These are phyloP conservation scores for Rhadinocentrus ornatus DNA, from an alignment of 2,797 vertebrate species.

Conservation along the genomic window DNA sequence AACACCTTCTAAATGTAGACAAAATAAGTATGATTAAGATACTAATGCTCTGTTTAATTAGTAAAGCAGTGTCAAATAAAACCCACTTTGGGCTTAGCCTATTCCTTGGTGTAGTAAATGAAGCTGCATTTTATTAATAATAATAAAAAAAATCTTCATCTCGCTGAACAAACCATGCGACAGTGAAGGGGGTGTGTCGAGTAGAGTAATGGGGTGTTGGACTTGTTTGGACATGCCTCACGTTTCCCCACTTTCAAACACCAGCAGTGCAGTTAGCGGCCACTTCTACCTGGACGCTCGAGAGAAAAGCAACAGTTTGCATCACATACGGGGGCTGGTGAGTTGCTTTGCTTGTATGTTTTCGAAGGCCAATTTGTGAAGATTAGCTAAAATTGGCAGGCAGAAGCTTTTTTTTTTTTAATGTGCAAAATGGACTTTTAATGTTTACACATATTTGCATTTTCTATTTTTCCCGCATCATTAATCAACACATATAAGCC, in stretches of 20 bases:
- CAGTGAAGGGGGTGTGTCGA: background rate
- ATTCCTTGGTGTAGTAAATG: too few relatives aligned
- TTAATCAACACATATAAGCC: background rate
- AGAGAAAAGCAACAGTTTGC: background rate
- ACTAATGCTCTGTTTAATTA: background rate
- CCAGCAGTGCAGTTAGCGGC: background rate
- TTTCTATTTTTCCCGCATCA: background rate
- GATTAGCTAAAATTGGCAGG: background rate
- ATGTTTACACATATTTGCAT: background rate
- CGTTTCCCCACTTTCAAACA: background rate
- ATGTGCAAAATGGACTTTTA: too few relatives aligned
- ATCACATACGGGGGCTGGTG: constrained; percentile 5
- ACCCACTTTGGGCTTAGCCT: too few relatives aligned
- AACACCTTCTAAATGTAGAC: background rate
- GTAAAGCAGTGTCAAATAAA: background rate
- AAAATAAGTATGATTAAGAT: background rate
- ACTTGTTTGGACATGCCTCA: constrained; percentile 22
- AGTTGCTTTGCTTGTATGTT: constrained; percentile 14
- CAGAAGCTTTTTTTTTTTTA: background rate
- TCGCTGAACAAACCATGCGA: background rate
- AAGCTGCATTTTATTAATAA: too few relatives aligned
- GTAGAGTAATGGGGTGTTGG: background rate
- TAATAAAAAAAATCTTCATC: background rate
- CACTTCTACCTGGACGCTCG: background rate
- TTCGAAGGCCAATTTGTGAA: background rate